Base-by-base conservation (phyloP, 2,888 invertebrate genomes). In the Archips xylosteana region DNA sequence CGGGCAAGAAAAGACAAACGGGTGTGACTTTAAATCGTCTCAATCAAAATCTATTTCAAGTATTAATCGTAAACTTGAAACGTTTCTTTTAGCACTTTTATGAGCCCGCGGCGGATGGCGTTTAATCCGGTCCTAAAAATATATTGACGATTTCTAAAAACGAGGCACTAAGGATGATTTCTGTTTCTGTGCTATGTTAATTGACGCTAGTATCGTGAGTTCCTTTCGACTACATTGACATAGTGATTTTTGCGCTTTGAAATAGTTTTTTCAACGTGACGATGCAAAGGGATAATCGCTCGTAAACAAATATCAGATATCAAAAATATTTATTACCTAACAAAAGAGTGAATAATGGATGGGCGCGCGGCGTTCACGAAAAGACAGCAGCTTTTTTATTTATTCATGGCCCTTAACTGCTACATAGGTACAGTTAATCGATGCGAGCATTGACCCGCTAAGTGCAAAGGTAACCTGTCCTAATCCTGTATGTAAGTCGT, bases 371-470 rank as follows among this genome's bases (percentile, higher is more conserved):
- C 47, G 61, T 15, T n/a, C n/a, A 15, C 54, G 23, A 32, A 2
- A 36, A 51, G 51, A 51, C 47, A 49, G n/a, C 36, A 60, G 8
- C 57, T n/a, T 49, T 60, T 49, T 69, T 63, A 54, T 5, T 54
- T 63, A 70, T 70, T 70, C 51, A 70, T 32, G n/a, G 42, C 13
- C 10, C 32, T 62, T 62, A 23, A 47, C 51, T 70, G 54, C 23
- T n/a, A 64, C n/a, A n/a, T n/a, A n/a, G n/a, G n/a, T n/a, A n/a
- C n/a, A 51, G 59, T 45, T 32, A 67, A 64, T 64, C 67, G 51
- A 66, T 66, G 39, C 12, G 54, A 32, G 57, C 57, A 57, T 5
- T 32, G 57, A 32, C 57, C 32, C 32, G 57, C 57, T 32, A 23
- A 57, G 57, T 57, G 57, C 32, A 57, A 57, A 57, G 32, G 57